Conservation (phyloP, 2,113 vertebrate species). For the Taxidea taxus region DNA sequence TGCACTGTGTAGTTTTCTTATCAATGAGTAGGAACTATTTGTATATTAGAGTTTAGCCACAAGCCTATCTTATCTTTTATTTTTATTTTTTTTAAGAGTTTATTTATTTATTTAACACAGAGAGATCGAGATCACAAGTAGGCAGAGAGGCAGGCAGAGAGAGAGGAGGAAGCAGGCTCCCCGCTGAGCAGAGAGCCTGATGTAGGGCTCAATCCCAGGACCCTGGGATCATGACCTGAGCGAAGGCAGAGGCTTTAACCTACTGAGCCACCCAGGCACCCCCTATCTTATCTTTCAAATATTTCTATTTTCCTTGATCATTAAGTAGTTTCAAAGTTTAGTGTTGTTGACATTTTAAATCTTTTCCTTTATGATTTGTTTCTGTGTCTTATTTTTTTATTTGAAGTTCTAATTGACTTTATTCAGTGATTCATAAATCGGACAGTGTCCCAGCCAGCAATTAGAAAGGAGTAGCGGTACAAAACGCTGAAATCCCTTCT, state of each 20-base stretch:
- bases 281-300: background rate
- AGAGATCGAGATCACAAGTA: no score
- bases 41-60: background rate
- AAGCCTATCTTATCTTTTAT: background rate
- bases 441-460: background rate
- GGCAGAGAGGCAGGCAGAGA: no score
- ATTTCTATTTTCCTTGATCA: constrained; percentile 19
- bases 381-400: background rate
- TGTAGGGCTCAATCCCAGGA: no score
- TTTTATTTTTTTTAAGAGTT: no score
- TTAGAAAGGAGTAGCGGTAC: background rate
- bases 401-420: background rate
- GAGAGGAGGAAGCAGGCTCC: no score
- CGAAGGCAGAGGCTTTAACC: no score
- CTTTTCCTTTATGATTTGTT: background rate
- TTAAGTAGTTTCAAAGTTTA: constrained; percentile 6
- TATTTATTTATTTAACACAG: no score
- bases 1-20: background rate
- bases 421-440: background rate
- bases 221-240: no score
- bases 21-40: background rate
- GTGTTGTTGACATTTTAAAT: background rate
- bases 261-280: no score
- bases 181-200: no score
- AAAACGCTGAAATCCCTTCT: background rate